phyloP scores from a whole-genome alignment of 2,888 invertebrate genomes.

The Hanleya hanleyi region DNA sequence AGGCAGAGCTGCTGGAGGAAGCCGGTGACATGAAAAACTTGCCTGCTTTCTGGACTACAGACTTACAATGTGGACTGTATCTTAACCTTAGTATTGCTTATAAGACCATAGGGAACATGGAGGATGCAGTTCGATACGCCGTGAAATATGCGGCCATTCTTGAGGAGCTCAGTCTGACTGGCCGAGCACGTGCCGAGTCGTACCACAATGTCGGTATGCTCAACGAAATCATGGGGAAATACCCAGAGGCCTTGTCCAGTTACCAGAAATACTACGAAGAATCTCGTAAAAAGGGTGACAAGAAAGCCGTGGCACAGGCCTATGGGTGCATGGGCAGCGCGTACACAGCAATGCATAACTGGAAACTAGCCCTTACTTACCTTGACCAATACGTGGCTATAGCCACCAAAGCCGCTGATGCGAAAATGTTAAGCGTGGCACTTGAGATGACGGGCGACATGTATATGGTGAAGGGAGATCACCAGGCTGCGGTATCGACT shows the following conservation, averaged over 20 bases:
- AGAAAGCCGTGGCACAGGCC: constrained; percentile 59
- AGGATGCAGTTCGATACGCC: constrained; percentile 61
- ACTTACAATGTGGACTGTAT: constrained; percentile 66
- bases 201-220: constrained; percentile 67
- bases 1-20: constrained; percentile 51
- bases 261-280: constrained; percentile 58
- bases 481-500: constrained; percentile 49
- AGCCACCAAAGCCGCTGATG: constrained; percentile 51
- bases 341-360: constrained; percentile 61
- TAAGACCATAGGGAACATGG: constrained; percentile 66
- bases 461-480: constrained; percentile 56
- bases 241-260: constrained; percentile 58
- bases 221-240: constrained; percentile 64
- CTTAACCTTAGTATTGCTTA: constrained; percentile 70
- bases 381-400: constrained; percentile 65
- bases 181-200: constrained; percentile 49
- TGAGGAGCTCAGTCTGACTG: constrained; percentile 12
- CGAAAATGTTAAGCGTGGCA: constrained; percentile 52
- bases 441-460: constrained; percentile 68
- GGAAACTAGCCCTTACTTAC: constrained; percentile 58
- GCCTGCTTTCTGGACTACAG: constrained; percentile 67
- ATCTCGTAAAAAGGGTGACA: constrained; percentile 53
- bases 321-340: constrained; percentile 69
- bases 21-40: constrained; percentile 42
- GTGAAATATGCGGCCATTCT: constrained; percentile 39